These are phyloP conservation scores for Cephonodes hylas DNA, from an alignment of 2,888 invertebrate species.

Conservation along the genomic window DNA sequence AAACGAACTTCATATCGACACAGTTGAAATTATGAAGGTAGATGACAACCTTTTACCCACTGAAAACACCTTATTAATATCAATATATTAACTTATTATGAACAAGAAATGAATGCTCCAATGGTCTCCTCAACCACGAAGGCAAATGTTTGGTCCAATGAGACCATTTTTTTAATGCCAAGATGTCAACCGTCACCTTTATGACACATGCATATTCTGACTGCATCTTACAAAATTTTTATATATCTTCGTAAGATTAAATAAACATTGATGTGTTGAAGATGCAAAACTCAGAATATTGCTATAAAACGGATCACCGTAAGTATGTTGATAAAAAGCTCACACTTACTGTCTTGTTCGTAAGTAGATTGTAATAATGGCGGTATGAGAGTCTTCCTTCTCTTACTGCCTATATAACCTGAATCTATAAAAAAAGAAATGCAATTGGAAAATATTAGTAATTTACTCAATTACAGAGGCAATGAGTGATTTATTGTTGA, in stretches of 20 bases:
- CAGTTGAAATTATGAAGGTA: not conserved
- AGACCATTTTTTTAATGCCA: not conserved
- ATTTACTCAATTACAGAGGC: not conserved
- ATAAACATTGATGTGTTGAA: not conserved
- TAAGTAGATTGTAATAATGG: conserved; percentile 38
- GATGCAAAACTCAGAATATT: not conserved
- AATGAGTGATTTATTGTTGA: not conserved
- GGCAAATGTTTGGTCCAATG: too few relatives aligned
- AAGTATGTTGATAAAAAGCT: conserved; percentile 4
- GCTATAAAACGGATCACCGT: not conserved
- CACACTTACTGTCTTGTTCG: conserved; percentile 67
- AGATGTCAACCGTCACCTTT: not conserved
- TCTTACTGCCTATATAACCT: conserved; percentile 42
- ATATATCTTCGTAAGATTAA: not conserved
- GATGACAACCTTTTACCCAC: not conserved
- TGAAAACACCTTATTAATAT: not conserved
- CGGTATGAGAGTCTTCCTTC: conserved; percentile 47
- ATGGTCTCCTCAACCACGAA: too few relatives aligned
- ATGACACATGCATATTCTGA: not conserved
- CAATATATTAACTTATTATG: not conserved
- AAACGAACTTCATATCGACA: not conserved
- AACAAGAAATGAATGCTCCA: too few relatives aligned
- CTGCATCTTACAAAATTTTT: not conserved
- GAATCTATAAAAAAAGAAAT: conserved; percentile 39
- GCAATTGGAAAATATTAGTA: conserved; percentile 22